A percentile compares a stretch with the other conserved stretches of the same genome.
Evolutionary conservation across 2,888 invertebrate genomes (phyloP).

Genomic region (Parasteatoda lunata): DNA sequence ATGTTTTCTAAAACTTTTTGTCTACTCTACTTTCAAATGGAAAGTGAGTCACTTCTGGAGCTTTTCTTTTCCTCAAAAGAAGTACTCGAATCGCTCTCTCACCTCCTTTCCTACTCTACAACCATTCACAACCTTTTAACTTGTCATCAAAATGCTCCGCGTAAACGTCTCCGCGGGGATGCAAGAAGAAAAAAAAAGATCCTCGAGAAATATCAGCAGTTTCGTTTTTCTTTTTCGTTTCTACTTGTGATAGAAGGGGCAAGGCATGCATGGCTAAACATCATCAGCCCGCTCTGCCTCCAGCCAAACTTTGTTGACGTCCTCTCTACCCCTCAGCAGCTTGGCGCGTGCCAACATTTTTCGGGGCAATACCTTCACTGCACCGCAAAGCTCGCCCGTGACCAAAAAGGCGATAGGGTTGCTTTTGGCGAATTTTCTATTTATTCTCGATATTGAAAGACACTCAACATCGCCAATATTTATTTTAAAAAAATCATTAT

Average conservation of each 20-base stretch:
- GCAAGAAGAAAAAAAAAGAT: conserved; percentile 27
- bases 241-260: not conserved
- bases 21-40: too few relatives aligned
- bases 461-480: not conserved
- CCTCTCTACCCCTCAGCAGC: not conserved
- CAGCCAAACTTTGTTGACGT: not conserved
- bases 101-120: not conserved
- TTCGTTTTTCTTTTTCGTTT: not conserved
- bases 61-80: too few relatives aligned
- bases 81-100: not conserved
- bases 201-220: conserved; percentile 2
- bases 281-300: conserved; percentile 16
- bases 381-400: conserved; percentile 38
- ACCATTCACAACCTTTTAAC: conserved; percentile 8
- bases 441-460: not conserved
- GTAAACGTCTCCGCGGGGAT: not conserved
- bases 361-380: conserved; percentile 46
- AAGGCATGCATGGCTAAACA: conserved; percentile 49
- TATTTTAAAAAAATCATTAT: too few relatives aligned
- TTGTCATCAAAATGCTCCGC: conserved; percentile 45
- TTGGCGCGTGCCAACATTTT: conserved; percentile 40
- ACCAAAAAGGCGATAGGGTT: conserved; percentile 31
- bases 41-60: too few relatives aligned
- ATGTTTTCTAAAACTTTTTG: too few relatives aligned
- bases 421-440: not conserved